A percentile compares a stretch with the other conserved stretches of the same genome.
These are phyloP conservation scores for Xiphydria camelus DNA, from an alignment of 2,888 invertebrate genomes.

Conservation along the genomic window DNA sequence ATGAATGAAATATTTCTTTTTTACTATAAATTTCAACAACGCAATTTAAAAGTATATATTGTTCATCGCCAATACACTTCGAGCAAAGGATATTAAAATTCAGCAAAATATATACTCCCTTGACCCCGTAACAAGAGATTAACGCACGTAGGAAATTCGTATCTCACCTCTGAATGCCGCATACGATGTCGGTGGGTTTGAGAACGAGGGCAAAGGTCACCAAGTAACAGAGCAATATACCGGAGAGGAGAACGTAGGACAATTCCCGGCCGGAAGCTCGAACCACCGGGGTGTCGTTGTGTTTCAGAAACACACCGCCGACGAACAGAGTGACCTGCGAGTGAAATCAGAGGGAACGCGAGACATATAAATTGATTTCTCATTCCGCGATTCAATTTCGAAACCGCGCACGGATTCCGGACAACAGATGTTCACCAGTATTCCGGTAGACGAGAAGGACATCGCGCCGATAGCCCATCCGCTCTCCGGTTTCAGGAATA, in stretches of 20 bases:
- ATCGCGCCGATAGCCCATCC: constrained; percentile 94
- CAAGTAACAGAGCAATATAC: constrained; percentile 88
- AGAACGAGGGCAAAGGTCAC: constrained; percentile 91
- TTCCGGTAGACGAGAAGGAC: constrained; percentile 84
- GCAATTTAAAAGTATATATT: too few relatives aligned
- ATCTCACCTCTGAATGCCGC: constrained; percentile 84
- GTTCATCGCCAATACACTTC: too few relatives aligned
- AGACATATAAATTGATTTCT: constrained; percentile 24
- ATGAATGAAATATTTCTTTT: too few relatives aligned
- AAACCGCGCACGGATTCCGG: too few relatives aligned
- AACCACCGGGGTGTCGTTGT: constrained; percentile 96
- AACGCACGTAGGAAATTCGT: neutral
- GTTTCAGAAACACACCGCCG: constrained; percentile 77
- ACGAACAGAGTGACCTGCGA: constrained; percentile 64
- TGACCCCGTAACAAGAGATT: too few relatives aligned
- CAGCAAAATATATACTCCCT: too few relatives aligned
- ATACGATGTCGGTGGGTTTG: constrained; percentile 83
- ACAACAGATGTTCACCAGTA: constrained; percentile 76
- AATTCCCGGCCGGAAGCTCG: constrained; percentile 90
- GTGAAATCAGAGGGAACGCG: constrained; percentile 2
- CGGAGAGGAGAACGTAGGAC: constrained; percentile 87
- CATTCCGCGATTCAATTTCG: too few relatives aligned
- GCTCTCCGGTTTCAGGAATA: constrained; percentile 79
- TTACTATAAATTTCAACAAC: too few relatives aligned
- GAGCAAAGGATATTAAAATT: too few relatives aligned